Conservation (phyloP, 2,797 vertebrate species). For the Chelon labrosus region DNA sequence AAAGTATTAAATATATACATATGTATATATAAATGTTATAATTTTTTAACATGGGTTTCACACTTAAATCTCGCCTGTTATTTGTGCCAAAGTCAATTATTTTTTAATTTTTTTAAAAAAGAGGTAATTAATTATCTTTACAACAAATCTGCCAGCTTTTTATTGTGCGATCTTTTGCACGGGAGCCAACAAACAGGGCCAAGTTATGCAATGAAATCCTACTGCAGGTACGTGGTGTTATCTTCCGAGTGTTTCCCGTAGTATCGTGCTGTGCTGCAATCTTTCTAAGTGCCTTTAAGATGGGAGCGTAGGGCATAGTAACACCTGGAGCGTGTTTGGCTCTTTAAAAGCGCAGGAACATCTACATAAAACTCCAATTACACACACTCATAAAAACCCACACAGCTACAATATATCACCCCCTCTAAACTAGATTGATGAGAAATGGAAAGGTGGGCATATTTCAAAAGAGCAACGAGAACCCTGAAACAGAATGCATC, state of each 20-base stretch:
- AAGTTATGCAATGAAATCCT: conserved; percentile 1
- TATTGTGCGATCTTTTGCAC: conserved; percentile 26
- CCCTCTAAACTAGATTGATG: conserved; percentile 71
- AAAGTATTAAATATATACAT: conserved; percentile 9
- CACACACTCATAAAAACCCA: conserved; percentile 70
- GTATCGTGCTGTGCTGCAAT: conserved; percentile 20
- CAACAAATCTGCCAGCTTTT: conserved; percentile 41
- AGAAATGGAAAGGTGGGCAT: conserved; percentile 59
- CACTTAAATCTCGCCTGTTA: conserved; percentile 25
- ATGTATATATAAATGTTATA: neutral
- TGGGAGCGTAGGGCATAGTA: conserved; percentile 45
- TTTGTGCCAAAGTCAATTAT: conserved; percentile 50
- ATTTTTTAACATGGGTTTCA: conserved; percentile 20
- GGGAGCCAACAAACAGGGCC: conserved; percentile 13
- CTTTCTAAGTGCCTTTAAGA: conserved; percentile 47
- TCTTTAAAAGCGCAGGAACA: conserved; percentile 69
- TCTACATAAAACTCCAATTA: conserved; percentile 82
- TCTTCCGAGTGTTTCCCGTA: conserved; percentile 15
- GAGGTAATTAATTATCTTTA: conserved; percentile 55
- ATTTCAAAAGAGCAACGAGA: conserved; percentile 70
- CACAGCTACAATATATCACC: conserved; percentile 62
- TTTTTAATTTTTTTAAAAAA: conserved; percentile 22
- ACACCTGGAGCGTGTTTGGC: conserved; percentile 73
- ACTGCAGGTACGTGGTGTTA: neutral
- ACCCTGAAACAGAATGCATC: conserved; percentile 65